Base-by-base conservation (phyloP, 2,888 invertebrate genomes). In the Bellardia bayeri region DNA sequence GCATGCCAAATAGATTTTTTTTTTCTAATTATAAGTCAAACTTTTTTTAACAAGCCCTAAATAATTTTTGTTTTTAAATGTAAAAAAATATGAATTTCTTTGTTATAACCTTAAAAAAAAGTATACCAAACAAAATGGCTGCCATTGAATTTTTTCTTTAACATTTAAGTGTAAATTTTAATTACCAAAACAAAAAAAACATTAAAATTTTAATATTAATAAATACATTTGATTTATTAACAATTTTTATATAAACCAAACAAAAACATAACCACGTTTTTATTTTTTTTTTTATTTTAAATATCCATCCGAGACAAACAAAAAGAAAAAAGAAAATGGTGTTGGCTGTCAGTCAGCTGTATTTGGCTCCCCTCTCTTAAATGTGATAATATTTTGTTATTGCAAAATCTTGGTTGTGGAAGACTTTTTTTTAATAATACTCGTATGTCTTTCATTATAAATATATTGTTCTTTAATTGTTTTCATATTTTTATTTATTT, bases 351-450 rank as follows among this genome's bases (percentile, higher is more conserved):
- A 14, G 54, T 69, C 9, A 64, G 14, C 13, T 56, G n/a, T 64
- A 40, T 61, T 49, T n/a, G 51, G 3, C 13, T 6, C 33, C 14
- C 13, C 40, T 4, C 33, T 5, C 33, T 6, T 58, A 37, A 56
- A 14, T 74, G 66, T 84, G 49, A 54, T 56, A 66, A 63, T 63
- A 40, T 49, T 78, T 16, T 74, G 42, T 87, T 87, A 79, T 85
- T 87, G 37, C 87, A 87, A 87, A 87, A 85, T 87, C 79, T 87
- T 87, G 87, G 87, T 87, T 87, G 85, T 79, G 85, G 87, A 87
- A 49, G 79, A 84, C 66, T 76, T 40, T 64, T 16, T 61, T 49
- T 68, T 13, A 45, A 45, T 45, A 40, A 40, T 69, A n/a, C 23
- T 63, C 42, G 23, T 64, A 14, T 45, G 16, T 64, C 54, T 30